Conservation (phyloP, 1,140 invertebrate genomes). For the Aphidius ervi region DNA sequence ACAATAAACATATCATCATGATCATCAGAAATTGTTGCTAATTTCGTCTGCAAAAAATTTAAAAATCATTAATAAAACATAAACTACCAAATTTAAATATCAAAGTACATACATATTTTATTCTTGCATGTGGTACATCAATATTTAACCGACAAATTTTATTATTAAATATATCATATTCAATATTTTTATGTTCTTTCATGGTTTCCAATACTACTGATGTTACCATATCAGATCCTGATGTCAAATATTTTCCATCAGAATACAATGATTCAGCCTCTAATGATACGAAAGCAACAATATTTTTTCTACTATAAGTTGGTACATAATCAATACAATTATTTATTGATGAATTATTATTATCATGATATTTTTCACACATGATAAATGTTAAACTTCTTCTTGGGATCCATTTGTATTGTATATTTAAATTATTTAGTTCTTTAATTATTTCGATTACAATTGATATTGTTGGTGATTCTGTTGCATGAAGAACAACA, state of each 20-base stretch:
- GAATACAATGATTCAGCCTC: conserved; percentile 31
- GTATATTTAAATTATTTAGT: conserved; percentile 31
- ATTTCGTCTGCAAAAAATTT: neutral
- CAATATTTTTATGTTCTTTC: conserved; percentile 11
- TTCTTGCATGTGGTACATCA: conserved; percentile 39
- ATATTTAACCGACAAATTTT: conserved; percentile 33
- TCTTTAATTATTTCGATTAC: conserved; percentile 37
- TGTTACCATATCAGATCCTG: conserved; percentile 42
- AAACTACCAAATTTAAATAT: conserved; percentile 6
- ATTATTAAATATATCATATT: conserved; percentile 7
- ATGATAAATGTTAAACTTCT: conserved; percentile 44
- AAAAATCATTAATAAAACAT: neutral
- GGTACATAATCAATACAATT: conserved; percentile 35
- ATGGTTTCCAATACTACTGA: conserved; percentile 14
- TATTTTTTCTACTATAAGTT: conserved; percentile 31
- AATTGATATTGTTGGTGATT: conserved; percentile 32
- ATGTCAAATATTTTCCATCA: conserved; percentile 33
- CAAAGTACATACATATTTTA: conserved; percentile 23
- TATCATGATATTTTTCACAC: conserved; percentile 23
- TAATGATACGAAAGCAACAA: conserved; percentile 38
- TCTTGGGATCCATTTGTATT: conserved; percentile 40
- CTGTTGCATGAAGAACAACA: conserved; percentile 39
- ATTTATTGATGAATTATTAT: conserved; percentile 24
- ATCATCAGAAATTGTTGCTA: neutral
- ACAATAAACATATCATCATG: neutral